Conservation (phyloP, 64 coral and sea anemone genomes). For the Porites lutea region DNA sequence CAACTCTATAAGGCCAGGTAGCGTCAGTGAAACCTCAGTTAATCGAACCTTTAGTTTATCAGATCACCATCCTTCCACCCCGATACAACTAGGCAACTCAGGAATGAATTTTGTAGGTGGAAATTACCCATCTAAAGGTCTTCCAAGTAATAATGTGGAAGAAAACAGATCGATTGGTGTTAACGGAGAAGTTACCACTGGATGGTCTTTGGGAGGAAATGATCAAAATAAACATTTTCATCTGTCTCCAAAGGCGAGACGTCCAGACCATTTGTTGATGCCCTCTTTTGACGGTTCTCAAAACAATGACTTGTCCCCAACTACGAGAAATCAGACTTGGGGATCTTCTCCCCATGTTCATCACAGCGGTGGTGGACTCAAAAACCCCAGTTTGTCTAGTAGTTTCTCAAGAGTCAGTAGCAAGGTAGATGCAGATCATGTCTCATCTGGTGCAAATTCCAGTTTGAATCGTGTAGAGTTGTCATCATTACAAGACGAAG, state of each 20-base stretch:
- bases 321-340: neutral
- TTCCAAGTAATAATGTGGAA: neutral
- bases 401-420: neutral
- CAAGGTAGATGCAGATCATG: neutral
- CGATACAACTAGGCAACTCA: neutral
- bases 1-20: neutral
- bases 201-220: neutral
- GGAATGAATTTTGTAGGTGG: neutral
- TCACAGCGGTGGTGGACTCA: neutral
- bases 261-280: neutral
- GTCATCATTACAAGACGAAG: neutral
- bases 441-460: neutral
- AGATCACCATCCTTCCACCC: neutral
- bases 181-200: neutral
- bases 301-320: neutral
- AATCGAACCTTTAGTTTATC: neutral
- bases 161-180: neutral
- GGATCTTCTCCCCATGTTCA: neutral
- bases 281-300: neutral
- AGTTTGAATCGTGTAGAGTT: neutral
- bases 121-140: neutral
- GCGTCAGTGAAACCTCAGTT: neutral
- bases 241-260: neutral
- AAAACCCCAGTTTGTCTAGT: neutral
- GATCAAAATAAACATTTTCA: conserved; percentile 3